phyloP scores from a whole-genome alignment of 2,888 invertebrate genomes.

The Amblyjoppa fuscipennis region DNA sequence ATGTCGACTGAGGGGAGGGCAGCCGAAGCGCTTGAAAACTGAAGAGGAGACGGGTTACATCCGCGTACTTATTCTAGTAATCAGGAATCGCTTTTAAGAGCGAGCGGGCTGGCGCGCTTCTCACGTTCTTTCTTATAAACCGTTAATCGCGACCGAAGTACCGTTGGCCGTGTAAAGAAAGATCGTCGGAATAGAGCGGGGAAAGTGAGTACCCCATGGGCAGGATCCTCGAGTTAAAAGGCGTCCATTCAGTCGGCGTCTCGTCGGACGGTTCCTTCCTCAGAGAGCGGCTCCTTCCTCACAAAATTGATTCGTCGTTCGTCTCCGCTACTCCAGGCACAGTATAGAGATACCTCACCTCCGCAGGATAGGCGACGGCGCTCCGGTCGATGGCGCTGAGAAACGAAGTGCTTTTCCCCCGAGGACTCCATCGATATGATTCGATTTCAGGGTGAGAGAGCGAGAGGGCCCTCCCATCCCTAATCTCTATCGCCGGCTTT shows the following conservation, averaged over 20 bases:
- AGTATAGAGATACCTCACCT: conserved; percentile 28
- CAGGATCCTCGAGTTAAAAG: conserved; percentile 49
- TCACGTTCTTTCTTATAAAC: conserved; percentile 28
- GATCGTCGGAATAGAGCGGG: conserved; percentile 26
- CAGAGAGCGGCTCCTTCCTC: conserved; percentile 18
- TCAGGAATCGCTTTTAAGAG: conserved; percentile 66
- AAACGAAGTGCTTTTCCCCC: conserved; percentile 36
- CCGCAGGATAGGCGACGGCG: not conserved
- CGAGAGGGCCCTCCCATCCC: not conserved
- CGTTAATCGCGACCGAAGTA: conserved; percentile 3
- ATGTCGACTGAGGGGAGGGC: conserved; percentile 27
- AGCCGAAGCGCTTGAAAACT: conserved; percentile 27
- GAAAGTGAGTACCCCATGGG: conserved; percentile 18
- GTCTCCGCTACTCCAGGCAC: conserved; percentile 11
- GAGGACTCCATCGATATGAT: conserved; percentile 43
- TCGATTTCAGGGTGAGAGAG: conserved; percentile 33
- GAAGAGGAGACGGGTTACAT: conserved; percentile 5
- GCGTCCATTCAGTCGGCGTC: conserved; percentile 31
- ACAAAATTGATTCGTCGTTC: conserved; percentile 52
- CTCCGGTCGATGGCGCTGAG: conserved; percentile 14
- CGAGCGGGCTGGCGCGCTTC: conserved; percentile 32
- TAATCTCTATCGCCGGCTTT: not conserved
- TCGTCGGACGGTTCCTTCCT: conserved; percentile 20
- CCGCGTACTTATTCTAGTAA: conserved; percentile 61
- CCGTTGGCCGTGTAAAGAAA: conserved; percentile 14